Percentiles rank a stretch among this genome's conserved stretches.
phyloP scores from a whole-genome alignment of 1,140 invertebrate genomes.

The Drosophila santomea region DNA sequence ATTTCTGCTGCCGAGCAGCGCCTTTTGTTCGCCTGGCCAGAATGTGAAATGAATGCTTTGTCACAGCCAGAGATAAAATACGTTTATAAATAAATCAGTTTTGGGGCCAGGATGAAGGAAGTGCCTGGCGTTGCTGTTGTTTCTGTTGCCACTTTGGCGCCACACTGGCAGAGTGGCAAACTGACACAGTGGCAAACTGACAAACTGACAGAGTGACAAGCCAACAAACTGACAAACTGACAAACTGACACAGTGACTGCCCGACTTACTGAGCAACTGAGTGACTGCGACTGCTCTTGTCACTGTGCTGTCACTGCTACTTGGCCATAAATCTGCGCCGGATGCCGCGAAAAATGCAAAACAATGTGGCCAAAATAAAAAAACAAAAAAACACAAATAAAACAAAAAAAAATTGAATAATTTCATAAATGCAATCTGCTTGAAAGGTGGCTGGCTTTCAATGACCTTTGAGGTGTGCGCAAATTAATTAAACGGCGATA shows the following conservation, averaged over 20 bases:
- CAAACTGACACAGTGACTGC: slow-evolving; percentile 33
- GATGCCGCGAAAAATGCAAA: slow-evolving; percentile 2
- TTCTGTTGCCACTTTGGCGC: slow-evolving; percentile 33
- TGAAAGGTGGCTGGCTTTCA: slow-evolving; percentile 8
- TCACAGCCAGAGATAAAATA: slow-evolving; percentile 70
- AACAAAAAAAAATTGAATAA: neutral
- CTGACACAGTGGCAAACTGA: slow-evolving; percentile 10
- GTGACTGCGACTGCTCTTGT: slow-evolving; percentile 57
- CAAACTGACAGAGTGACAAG: slow-evolving; percentile 14
- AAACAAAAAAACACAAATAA: no score
- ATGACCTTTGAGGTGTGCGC: slow-evolving; percentile 63
- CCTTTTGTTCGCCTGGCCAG: slow-evolving; percentile 50
- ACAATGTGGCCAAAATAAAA: neutral
- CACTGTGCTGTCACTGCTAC: slow-evolving; percentile 44
- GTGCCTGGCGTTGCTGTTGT: slow-evolving; percentile 33
- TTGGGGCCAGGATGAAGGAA: slow-evolving; percentile 64
- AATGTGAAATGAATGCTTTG: slow-evolving; percentile 67
- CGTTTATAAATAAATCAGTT: slow-evolving; percentile 81
- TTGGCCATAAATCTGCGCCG: slow-evolving; percentile 40
- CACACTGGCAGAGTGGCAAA: slow-evolving; percentile 9
- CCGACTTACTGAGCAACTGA: slow-evolving; percentile 28
- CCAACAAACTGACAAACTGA: slow-evolving; percentile 19
- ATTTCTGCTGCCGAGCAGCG: slow-evolving; percentile 31
- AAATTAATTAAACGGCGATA: slow-evolving; percentile 76
- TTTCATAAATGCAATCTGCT: slow-evolving; percentile 15